Evolutionary conservation across 2,113 vertebrate species (phyloP).

Genomic region (Apteryx owenii): DNA sequence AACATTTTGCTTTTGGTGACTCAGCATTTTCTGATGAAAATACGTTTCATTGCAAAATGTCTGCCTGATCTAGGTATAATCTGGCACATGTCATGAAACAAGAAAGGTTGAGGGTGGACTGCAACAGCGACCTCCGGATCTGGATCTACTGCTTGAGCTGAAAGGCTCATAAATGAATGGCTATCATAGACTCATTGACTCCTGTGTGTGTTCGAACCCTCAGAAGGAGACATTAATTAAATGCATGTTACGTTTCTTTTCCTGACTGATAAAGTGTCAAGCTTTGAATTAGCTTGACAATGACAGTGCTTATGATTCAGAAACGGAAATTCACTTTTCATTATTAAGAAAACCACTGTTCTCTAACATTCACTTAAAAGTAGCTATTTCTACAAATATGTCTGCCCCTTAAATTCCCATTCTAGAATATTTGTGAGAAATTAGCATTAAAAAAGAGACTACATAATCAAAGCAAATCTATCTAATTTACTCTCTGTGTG

Average conservation of each 20-base stretch:
- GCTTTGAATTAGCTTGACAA: slow-evolving; percentile 34
- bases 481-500: neutral
- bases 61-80: neutral
- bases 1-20: neutral
- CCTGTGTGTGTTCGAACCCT: neutral
- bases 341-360: slow-evolving; percentile 53
- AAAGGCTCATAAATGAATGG: neutral
- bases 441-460: slow-evolving; percentile 54
- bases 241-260: slow-evolving; percentile 45
- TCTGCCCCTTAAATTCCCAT: slow-evolving; percentile 11
- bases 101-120: neutral
- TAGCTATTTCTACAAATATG: slow-evolving; percentile 18
- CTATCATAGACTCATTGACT: neutral
- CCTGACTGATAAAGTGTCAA: slow-evolving; percentile 53
- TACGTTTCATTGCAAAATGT: neutral
- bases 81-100: neutral
- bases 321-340: slow-evolving; percentile 52
- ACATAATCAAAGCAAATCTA: slow-evolving; percentile 43
- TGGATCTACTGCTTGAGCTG: neutral
- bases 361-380: slow-evolving; percentile 32
- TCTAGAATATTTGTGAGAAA: slow-evolving; percentile 48
- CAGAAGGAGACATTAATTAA: slow-evolving; percentile 51
- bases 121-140: neutral
- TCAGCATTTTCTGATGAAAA: slow-evolving; percentile 37
- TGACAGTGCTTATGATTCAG: slow-evolving; percentile 36